phyloP scores from a whole-genome alignment of 2,888 invertebrate species.

The Lasioglossum morio region DNA sequence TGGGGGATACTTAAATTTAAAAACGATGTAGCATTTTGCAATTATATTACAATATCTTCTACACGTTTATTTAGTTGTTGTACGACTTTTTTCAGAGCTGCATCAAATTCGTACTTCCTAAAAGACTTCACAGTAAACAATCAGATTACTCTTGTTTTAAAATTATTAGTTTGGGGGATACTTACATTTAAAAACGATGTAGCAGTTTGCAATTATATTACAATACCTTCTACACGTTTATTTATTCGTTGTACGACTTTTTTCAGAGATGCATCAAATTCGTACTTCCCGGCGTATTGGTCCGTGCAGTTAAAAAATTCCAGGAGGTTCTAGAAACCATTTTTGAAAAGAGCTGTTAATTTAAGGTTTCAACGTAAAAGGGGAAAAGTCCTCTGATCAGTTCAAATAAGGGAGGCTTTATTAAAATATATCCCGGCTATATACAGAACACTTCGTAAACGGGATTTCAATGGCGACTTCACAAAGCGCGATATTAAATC shows the following conservation, averaged over 20 bases:
- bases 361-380: background rate
- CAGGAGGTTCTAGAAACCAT: too few species aligned
- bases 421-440: background rate
- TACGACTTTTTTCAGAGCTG: too few species aligned
- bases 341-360: background rate
- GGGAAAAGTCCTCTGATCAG: background rate
- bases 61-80: too few species aligned
- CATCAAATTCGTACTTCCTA: too few species aligned
- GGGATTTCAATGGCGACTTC: background rate
- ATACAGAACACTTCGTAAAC: background rate
- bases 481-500: conserved; percentile 61
- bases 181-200: background rate
- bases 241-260: too few species aligned
- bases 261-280: too few species aligned
- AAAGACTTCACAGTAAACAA: too few species aligned
- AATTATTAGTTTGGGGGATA: background rate
- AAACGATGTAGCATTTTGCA: background rate
- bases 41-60: too few species aligned
- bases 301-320: too few species aligned
- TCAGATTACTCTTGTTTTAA: too few species aligned
- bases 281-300: too few species aligned
- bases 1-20: background rate
- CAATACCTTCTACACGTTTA: too few species aligned
- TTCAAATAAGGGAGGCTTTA: background rate
- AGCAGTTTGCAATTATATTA: background rate